Evolutionary conservation across 2,888 invertebrate species (phyloP).

Genomic region (Chirona hameri): DNA sequence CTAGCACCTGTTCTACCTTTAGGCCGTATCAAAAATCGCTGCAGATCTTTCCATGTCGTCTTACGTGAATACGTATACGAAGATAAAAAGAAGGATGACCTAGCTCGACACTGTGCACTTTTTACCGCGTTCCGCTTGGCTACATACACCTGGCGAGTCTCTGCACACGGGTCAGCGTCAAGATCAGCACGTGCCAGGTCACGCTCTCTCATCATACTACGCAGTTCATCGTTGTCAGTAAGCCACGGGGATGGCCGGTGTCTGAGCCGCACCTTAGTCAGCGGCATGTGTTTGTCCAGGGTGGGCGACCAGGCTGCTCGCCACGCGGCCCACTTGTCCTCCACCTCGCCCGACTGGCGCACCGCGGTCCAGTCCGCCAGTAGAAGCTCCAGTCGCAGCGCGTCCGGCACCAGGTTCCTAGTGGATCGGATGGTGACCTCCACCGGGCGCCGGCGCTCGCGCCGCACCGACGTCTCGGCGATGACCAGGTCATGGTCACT

Average conservation of each 20-base stretch:
- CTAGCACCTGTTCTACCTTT: too few relatives aligned
- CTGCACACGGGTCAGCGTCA: neutral
- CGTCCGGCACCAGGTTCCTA: neutral
- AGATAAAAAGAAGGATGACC: neutral
- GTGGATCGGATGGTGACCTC: neutral
- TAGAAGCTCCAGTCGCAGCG: neutral
- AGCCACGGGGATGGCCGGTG: neutral
- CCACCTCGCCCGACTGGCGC: neutral
- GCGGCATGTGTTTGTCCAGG: neutral
- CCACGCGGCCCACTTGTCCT: neutral
- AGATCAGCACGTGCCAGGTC: neutral
- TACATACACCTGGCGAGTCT: neutral
- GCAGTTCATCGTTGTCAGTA: neutral
- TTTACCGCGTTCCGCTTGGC: neutral
- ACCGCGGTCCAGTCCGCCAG: neutral
- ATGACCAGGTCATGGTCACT: neutral
- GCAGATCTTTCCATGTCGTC: neutral
- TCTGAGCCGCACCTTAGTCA: neutral
- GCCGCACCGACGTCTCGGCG: neutral
- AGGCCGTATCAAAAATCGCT: neutral
- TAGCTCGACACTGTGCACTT: neutral
- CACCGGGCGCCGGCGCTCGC: neutral
- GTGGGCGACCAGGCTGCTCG: neutral
- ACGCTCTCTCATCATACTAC: neutral
- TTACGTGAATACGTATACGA: neutral